Evolutionary conservation across 2,797 vertebrate genomes (phyloP), one percentile per base, ranked within the genome.

Genomic region (Merluccius polli): DNA sequence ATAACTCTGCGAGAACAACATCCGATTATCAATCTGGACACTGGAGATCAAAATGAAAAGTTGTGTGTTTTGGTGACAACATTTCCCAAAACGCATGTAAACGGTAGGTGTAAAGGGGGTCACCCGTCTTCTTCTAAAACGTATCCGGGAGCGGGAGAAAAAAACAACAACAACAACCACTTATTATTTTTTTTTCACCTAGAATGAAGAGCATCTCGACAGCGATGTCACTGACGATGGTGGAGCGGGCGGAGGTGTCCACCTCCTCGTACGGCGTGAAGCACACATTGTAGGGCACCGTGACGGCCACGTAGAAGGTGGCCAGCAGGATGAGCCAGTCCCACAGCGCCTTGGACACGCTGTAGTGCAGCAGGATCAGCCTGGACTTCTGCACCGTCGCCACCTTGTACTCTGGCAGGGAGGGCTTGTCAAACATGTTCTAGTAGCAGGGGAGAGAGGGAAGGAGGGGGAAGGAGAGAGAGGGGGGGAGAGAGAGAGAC

Each of bases 161-260:
- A 21, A 4, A 48, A 18, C 16, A 16, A 3, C 0, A 21, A 21
- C 2, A 21, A 33, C 32, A 33, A 2, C 24, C 12, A 59, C 3
- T n/a, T 21, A 8, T n/a, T 0, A 21, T 52, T n/a, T 24, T 24
- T 2, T 8, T 59, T 10, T 95, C 94, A 98, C 98, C 98, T 59
- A 96, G 86, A 78, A 99, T 97, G 87, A 99, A 99, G 77, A 99
- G 95, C 96, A 98, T 95, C 92, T 99, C 98, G 85, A 99, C 98
- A 0, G 89, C 95, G 0, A 99, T 96, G 88, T 99, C 98, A 0
- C 96, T 97, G 90, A 95, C 95, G 0, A 97, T 96, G 80, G 97
- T 97, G 91, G 95, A 96, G 79, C 96, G 95, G 1, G 93, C 95
- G 0, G 94, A 90, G 0, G 94, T 90, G 77, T 94, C 89, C 1